Conservation (phyloP, 1,140 invertebrate species). For the Neuroterus valhalla region DNA sequence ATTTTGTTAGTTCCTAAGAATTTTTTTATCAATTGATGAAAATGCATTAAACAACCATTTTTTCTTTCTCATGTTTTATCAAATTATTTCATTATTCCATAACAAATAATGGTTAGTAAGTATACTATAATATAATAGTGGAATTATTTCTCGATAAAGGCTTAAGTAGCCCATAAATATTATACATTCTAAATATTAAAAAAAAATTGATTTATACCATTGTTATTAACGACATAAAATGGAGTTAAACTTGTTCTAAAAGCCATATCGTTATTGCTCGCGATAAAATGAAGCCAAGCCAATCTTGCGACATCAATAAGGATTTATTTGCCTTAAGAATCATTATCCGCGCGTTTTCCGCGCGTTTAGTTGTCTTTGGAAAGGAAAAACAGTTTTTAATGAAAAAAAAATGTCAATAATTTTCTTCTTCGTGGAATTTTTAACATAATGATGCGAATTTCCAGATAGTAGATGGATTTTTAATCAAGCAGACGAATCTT, state of each 20-base stretch:
- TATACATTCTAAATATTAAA: background rate
- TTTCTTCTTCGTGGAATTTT: background rate
- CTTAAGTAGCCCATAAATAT: background rate
- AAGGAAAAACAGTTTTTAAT: background rate
- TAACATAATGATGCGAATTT: too few relatives aligned
- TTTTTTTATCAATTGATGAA: too few relatives aligned
- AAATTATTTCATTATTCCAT: too few relatives aligned
- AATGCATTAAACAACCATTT: too few relatives aligned
- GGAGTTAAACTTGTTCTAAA: constrained; percentile 8
- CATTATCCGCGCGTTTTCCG: too few relatives aligned
- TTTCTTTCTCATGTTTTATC: too few relatives aligned
- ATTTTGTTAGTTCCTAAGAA: too few relatives aligned
- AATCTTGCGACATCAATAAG: background rate
- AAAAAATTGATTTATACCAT: constrained; percentile 13
- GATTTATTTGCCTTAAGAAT: constrained; percentile 25
- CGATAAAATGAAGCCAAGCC: background rate
- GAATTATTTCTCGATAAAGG: background rate
- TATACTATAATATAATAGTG: background rate
- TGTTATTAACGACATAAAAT: constrained; percentile 10
- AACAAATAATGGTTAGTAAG: background rate
- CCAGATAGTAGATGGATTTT: too few relatives aligned
- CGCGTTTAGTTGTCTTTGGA: too few relatives aligned
- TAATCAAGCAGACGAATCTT: too few relatives aligned
- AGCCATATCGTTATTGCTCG: constrained; percentile 6
- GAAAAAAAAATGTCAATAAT: background rate